Evolutionary conservation across 2,797 vertebrate genomes (phyloP).

Genomic region (Sitta carolinensis): DNA sequence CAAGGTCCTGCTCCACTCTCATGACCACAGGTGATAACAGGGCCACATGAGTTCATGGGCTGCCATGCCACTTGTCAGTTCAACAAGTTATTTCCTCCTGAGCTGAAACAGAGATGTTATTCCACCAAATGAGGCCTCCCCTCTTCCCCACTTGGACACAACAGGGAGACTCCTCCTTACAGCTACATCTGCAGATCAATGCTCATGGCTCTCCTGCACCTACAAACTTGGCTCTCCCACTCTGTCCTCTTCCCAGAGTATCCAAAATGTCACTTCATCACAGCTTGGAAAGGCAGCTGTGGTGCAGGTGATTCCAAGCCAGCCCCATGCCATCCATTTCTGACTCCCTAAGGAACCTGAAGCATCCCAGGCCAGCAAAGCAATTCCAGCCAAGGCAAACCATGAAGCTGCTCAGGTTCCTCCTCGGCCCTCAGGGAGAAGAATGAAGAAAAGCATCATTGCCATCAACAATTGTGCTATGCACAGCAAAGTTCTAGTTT

Average conservation of each 20-base stretch:
- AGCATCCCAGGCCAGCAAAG: background rate
- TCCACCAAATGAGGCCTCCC: background rate
- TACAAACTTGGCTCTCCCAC: background rate
- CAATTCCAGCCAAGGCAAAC: background rate
- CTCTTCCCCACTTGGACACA: background rate
- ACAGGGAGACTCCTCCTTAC: background rate
- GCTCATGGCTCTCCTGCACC: background rate
- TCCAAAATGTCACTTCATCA: background rate
- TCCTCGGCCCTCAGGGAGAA: background rate
- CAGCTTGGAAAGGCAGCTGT: background rate
- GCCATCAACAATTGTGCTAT: background rate
- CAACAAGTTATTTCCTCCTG: background rate
- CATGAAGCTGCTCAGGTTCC: background rate
- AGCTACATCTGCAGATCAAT: background rate
- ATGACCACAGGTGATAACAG: background rate
- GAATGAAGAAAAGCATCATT: background rate
- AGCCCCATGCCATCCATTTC: background rate
- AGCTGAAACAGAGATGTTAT: background rate
- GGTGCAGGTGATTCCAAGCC: background rate
- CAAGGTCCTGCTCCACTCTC: background rate
- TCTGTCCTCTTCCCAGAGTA: background rate
- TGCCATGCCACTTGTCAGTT: background rate
- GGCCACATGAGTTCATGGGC: rapidly evolving
- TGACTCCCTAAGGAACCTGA: background rate
- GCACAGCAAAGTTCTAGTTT: background rate